These are phyloP conservation scores for Oscheius sp. DNA, from an alignment of 1,140 invertebrate species.

Conservation along the genomic window DNA sequence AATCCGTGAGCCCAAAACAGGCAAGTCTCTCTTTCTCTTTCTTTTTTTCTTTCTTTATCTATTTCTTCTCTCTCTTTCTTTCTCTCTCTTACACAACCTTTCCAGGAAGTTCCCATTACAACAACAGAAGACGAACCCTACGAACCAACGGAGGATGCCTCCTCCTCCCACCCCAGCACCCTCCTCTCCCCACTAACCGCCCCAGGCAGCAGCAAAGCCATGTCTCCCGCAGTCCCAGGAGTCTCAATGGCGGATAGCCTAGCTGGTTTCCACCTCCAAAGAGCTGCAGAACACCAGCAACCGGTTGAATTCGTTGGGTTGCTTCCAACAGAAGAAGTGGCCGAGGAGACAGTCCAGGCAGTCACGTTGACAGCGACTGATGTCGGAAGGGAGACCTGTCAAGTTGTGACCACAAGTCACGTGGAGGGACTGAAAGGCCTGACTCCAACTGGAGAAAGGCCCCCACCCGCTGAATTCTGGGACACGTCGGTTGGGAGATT, in stretches of 20 bases:
- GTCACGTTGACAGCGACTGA: constrained; percentile 84
- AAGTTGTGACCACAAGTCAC: constrained; percentile 71
- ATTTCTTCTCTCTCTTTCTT: too few relatives aligned
- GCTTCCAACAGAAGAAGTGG: constrained; percentile 74
- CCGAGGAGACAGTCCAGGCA: constrained; percentile 75
- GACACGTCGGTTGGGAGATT: constrained; percentile 86
- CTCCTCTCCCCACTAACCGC: constrained; percentile 16
- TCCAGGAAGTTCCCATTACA: constrained; percentile 31
- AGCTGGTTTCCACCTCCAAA: constrained; percentile 68
- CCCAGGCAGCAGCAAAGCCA: constrained; percentile 19
- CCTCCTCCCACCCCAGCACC: constrained; percentile 14
- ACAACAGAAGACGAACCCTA: constrained; percentile 27
- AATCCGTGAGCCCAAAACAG: constrained; percentile 27
- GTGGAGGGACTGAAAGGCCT: constrained; percentile 66
- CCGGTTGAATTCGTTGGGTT: constrained; percentile 79
- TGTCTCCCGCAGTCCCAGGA: not conserved
- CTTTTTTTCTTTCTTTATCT: too few relatives aligned
- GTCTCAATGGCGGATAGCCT: not conserved
- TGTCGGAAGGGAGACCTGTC: constrained; percentile 72
- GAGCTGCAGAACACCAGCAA: constrained; percentile 68
- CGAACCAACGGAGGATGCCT: constrained; percentile 9
- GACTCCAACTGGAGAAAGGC: not conserved
- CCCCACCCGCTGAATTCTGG: constrained; percentile 70
- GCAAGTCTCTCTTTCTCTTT: too few relatives aligned
- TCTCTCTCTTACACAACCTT: too few relatives aligned